Base-by-base conservation (phyloP, 2,797 vertebrate species). In the Heterohyrax brucei region DNA sequence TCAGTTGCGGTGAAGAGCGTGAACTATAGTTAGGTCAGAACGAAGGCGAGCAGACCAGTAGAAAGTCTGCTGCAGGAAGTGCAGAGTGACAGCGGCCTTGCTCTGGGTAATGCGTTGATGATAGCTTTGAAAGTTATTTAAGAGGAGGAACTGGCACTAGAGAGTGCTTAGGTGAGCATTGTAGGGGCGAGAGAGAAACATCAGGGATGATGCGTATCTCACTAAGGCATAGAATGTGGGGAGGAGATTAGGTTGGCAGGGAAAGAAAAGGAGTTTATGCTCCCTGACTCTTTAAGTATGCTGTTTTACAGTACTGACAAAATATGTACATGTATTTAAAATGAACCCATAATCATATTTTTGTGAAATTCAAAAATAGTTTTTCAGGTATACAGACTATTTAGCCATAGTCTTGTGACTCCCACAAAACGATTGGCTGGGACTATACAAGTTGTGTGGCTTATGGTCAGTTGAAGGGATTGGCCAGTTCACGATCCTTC, bases 231-330 rank as follows among this genome's bases (percentile, higher is more conserved):
- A 84, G 33, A 59, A 2, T 14, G 3, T 16, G 16, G 30, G 19
- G 13, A 79, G 8, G 59, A 4, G 48, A 50, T 56, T 7, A 10
- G 26, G 9, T 30, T 39, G 53, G 28, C 28, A 5, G 18, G n/a
- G 24, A 24, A 70, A 59, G 5, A 13, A 87, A 59, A 44, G 78
- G 19, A 68, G 2, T 61, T 56, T 62, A 59, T 79, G 68, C 62
- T 90, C 26, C 89, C 76, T 64, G 26, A 78, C 0, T 5, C 12
- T 39, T 39, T 75, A 68, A 14, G 64, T 66, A 7, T 21, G 7
- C 59, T 77, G 50, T 66, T 95, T 95, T 79, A 21, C 4, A 24
- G 87, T 50, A 30, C 6, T 85, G 44, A 94, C 7, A 82, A 89
- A 72, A 80, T 64, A 79, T 61, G 9, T 30, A 16, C 12, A 44